Conservation (phyloP, 37 sponge, comb jelly and placozoan species). For the Spongia lamella region DNA sequence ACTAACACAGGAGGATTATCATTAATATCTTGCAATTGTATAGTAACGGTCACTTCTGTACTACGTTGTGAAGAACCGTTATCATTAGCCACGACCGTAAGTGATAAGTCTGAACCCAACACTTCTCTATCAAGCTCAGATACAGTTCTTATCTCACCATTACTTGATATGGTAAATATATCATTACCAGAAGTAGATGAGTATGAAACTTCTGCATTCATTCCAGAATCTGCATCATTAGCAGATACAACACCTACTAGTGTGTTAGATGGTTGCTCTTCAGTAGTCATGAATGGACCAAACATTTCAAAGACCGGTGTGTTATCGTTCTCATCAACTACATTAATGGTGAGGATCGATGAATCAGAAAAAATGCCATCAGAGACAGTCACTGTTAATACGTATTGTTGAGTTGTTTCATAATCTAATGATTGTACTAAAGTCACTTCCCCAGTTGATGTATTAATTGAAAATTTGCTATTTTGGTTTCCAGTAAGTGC, state of each 20-base stretch:
- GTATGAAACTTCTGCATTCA: not conserved
- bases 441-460: conserved; percentile 33
- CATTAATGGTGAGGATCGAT: conserved; percentile 32
- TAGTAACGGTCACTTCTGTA: not conserved
- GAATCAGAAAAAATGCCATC: conserved; percentile 45
- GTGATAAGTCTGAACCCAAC: no score
- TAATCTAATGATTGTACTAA: conserved; percentile 36
- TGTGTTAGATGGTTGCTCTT: no score
- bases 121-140: no score
- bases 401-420: conserved; percentile 34
- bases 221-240: conserved; percentile 24
- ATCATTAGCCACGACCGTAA: conserved; percentile 48
- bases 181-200: not conserved
- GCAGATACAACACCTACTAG: not conserved
- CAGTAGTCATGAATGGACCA: no score
- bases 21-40: conserved; percentile 26
- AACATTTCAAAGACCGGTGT: conserved; percentile 39
- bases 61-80: conserved; percentile 22
- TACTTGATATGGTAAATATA: not conserved
- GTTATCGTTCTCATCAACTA: conserved; percentile 82
- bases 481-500: not conserved
- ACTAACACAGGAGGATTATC: conserved; percentile 35
- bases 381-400: conserved; percentile 50
- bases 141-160: no score
- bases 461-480: conserved; percentile 33